Evolutionary conservation across 2,888 invertebrate genomes (phyloP).

Genomic region (Pseudoips prasinana): DNA sequence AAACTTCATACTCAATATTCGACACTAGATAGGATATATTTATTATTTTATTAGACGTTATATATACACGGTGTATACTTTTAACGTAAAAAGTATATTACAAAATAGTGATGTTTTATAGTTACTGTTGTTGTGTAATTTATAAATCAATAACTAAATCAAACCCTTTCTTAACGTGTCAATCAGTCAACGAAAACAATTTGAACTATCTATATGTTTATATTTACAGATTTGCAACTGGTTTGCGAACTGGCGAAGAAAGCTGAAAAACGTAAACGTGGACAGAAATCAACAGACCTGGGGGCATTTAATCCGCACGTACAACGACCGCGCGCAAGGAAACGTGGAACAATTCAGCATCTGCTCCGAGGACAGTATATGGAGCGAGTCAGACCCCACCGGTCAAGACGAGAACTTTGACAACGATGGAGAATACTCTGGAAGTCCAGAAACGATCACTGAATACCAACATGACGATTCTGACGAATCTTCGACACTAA

Average conservation of each 20-base stretch:
- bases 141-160: too few species aligned
- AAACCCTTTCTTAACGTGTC: too few species aligned
- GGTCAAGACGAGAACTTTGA: constrained; percentile 51
- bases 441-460: constrained; percentile 50
- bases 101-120: too few species aligned
- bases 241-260: constrained; percentile 92
- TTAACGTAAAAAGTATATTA: too few species aligned
- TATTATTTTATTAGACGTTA: too few species aligned
- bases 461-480: constrained; percentile 56
- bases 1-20: too few species aligned
- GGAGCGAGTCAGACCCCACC: constrained; percentile 84
- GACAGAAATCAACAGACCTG: constrained; percentile 87
- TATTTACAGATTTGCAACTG: constrained; percentile 86
- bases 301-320: constrained; percentile 87
- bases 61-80: too few species aligned
- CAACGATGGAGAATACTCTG: constrained; percentile 45
- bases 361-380: constrained; percentile 89
- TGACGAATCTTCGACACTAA: constrained; percentile 51
- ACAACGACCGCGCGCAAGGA: constrained; percentile 88
- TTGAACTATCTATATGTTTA: too few species aligned
- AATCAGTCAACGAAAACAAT: too few species aligned
- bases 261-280: constrained; percentile 88
- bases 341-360: constrained; percentile 92
- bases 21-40: too few species aligned
- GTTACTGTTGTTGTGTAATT: too few species aligned